These are phyloP conservation scores for Electrona antarctica DNA, from an alignment of 2,113 vertebrate species.

Conservation along the genomic window DNA sequence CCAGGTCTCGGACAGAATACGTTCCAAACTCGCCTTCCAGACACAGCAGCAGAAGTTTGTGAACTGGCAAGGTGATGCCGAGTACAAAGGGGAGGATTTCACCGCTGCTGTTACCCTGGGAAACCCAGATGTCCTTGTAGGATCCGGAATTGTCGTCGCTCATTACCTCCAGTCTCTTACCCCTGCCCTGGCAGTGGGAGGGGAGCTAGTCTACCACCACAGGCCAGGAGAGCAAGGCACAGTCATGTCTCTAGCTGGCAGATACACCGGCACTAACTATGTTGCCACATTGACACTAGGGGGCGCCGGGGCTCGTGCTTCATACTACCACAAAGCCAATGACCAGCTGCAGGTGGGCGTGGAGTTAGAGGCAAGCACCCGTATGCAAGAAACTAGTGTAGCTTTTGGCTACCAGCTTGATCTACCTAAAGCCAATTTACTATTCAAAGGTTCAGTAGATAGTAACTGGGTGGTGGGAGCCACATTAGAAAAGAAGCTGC, in stretches of 20 bases:
- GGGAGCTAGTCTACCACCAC: constrained; percentile 87
- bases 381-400: constrained; percentile 88
- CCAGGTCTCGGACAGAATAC: constrained; percentile 78
- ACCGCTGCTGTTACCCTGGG: constrained; percentile 85
- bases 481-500: constrained; percentile 87
- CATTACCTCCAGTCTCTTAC: constrained; percentile 90
- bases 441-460: constrained; percentile 88
- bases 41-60: constrained; percentile 90
- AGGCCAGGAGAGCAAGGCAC: constrained; percentile 86
- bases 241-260: constrained; percentile 85
- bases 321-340: constrained; percentile 90
- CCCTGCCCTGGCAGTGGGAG: constrained; percentile 83
- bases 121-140: constrained; percentile 86
- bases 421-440: constrained; percentile 87
- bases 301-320: constrained; percentile 84
- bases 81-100: constrained; percentile 85
- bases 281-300: constrained; percentile 84
- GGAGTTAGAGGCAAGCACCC: constrained; percentile 86
- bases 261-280: constrained; percentile 88
- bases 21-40: constrained; percentile 90
- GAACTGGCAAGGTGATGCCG: constrained; percentile 89
- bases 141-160: constrained; percentile 85
- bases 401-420: constrained; percentile 90
- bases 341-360: constrained; percentile 90
- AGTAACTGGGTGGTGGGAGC: constrained; percentile 91